Evolutionary conservation across 1,140 invertebrate species (phyloP).

Genomic region (Drosophila obscura): DNA sequence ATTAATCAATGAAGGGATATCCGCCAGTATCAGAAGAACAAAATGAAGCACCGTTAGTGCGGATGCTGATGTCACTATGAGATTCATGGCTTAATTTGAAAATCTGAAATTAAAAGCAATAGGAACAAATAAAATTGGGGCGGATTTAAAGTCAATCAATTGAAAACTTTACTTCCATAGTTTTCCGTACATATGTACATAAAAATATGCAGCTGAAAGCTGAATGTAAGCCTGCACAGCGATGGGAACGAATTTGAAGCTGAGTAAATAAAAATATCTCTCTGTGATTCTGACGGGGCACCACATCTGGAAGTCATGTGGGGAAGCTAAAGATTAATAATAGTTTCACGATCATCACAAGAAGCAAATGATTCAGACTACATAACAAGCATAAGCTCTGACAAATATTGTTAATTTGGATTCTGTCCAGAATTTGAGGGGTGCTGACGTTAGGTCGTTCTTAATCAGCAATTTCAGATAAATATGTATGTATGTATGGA

Average conservation of each 20-base stretch:
- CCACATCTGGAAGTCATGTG: constrained; percentile 43
- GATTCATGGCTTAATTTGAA: constrained; percentile 43
- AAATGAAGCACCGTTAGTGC: constrained; percentile 33
- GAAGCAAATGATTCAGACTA: not conserved
- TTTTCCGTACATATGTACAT: not conserved
- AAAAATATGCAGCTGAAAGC: constrained; percentile 4
- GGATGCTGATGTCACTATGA: constrained; percentile 31
- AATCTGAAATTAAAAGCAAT: not conserved
- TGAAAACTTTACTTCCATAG: not conserved
- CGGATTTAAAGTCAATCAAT: too few species aligned
- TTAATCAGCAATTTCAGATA: too few species aligned
- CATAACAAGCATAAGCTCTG: too few species aligned
- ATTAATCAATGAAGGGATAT: constrained; percentile 52
- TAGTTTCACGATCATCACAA: too few species aligned
- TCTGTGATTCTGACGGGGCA: not conserved
- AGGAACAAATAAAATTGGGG: too few species aligned
- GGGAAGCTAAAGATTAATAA: not conserved
- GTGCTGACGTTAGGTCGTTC: too few species aligned
- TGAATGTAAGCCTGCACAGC: too few species aligned
- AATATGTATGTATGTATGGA: not conserved
- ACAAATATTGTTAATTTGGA: too few species aligned
- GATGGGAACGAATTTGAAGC: too few species aligned
- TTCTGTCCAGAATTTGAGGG: too few species aligned
- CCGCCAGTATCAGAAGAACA: constrained; percentile 34
- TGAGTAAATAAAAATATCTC: too few species aligned